Percentiles rank a stretch among this genome's conserved stretches.
These are phyloP conservation scores for Drosophila gaucha DNA, from an alignment of 2,888 invertebrate species.

Conservation along the genomic window DNA sequence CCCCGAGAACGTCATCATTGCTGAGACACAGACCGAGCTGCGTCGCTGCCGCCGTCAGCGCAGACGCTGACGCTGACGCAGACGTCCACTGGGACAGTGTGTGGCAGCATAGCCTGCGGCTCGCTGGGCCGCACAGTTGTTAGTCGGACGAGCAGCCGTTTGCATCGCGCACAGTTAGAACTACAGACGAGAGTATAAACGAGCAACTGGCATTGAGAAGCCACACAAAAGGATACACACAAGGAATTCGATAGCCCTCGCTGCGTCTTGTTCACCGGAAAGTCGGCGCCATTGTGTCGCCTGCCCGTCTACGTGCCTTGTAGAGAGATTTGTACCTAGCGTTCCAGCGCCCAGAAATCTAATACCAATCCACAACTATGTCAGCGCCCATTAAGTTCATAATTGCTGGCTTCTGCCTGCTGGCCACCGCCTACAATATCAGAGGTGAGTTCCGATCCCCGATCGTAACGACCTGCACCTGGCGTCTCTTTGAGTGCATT, in stretches of 20 bases:
- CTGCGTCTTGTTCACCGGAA: conserved; percentile 30
- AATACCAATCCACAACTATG: conserved; percentile 47
- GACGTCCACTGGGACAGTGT: conserved; percentile 41
- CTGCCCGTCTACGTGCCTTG: conserved; percentile 33
- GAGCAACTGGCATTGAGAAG: conserved; percentile 22
- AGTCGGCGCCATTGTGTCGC: conserved; percentile 68
- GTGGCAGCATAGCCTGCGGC: conserved; percentile 66
- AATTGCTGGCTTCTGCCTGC: conserved; percentile 62
- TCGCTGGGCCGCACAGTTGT: conserved; percentile 62
- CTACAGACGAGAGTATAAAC: conserved; percentile 3
- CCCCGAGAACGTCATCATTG: conserved; percentile 45
- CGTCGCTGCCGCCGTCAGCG: conserved; percentile 23
- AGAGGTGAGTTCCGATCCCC: conserved; percentile 59
- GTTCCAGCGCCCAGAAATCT: conserved; percentile 33
- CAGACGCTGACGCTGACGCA: conserved; percentile 18
- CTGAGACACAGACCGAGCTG: conserved; percentile 15
- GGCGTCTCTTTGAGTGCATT: conserved; percentile 17
- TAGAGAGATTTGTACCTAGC: conserved; percentile 27
- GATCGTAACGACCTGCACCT: conserved; percentile 27
- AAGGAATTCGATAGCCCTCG: conserved; percentile 26
- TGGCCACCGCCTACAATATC: conserved; percentile 66
- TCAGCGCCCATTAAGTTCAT: conserved; percentile 61
- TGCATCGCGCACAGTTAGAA: conserved; percentile 71
- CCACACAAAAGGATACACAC: conserved; percentile 37
- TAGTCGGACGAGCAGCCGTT: conserved; percentile 67